Evolutionary conservation across 2,113 vertebrate species (phyloP).

Genomic region (Silurus glanis): DNA sequence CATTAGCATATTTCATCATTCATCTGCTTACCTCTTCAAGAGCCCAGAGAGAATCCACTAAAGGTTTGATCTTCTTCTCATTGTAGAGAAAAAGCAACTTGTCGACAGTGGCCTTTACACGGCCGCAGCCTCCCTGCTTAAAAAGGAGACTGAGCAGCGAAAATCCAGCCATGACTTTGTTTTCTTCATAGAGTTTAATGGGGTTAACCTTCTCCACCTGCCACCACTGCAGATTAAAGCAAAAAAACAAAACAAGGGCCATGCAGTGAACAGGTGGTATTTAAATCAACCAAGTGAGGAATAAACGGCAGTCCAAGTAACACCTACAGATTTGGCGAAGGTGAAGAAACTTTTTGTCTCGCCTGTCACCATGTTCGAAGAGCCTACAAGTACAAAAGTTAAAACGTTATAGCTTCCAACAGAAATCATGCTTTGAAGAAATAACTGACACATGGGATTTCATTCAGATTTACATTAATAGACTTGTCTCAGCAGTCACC

Average conservation of each 20-base stretch:
- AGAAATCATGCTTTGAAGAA: too few species aligned
- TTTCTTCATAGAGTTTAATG: conserved; percentile 97
- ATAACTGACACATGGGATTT: neutral
- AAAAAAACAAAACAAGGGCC: conserved; percentile 16
- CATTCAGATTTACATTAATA: conserved; percentile 7
- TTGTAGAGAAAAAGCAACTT: conserved; percentile 85
- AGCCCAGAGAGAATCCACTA: conserved; percentile 96
- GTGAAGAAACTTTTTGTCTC: conserved; percentile 99
- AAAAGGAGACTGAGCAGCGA: conserved; percentile 95
- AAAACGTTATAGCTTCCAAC: neutral
- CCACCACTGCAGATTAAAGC: conserved; percentile 84
- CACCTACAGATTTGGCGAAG: conserved; percentile 98
- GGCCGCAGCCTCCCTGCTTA: conserved; percentile 84
- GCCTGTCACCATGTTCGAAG: conserved; percentile 98
- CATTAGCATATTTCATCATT: neutral
- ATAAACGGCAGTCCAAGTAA: conserved; percentile 45
- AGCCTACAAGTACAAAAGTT: conserved; percentile 77
- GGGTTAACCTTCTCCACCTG: conserved; percentile 99
- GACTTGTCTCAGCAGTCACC: conserved; percentile 23
- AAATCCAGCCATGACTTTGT: conserved; percentile 97
- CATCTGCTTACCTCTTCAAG: conserved; percentile 92
- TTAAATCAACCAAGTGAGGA: neutral
- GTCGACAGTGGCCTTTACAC: conserved; percentile 83
- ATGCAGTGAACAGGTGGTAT: neutral
- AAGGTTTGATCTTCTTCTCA: conserved; percentile 90